Conservation (phyloP, 2,797 vertebrate species). For the Mus caroli region DNA sequence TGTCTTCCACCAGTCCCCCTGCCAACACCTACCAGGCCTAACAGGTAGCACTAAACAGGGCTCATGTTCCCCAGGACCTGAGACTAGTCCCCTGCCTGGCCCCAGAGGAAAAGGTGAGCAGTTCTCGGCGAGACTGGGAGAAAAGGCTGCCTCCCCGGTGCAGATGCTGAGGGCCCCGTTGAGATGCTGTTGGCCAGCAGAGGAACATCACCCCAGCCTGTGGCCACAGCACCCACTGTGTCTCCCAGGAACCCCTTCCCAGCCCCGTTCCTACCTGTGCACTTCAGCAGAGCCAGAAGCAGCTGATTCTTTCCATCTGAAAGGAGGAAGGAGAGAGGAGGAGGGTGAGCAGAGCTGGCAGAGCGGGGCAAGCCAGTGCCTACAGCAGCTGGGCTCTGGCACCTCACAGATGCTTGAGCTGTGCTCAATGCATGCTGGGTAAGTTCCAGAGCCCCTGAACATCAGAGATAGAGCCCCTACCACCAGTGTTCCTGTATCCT, state of each 20-base stretch:
- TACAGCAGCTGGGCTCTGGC: neutral
- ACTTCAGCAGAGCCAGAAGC: constrained; percentile 97
- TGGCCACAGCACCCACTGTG: rapidly evolving
- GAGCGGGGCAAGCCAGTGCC: neutral
- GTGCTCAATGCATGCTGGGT: neutral
- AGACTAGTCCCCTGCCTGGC: neutral
- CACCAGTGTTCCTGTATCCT: neutral
- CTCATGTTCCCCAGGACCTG: neutral
- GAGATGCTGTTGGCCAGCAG: neutral
- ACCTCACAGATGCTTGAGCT: rapidly evolving
- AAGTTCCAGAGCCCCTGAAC: neutral
- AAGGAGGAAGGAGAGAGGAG: constrained; percentile 74
- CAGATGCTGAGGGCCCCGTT: neutral
- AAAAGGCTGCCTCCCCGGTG: rapidly evolving
- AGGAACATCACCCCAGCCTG: neutral
- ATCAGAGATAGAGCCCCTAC: neutral
- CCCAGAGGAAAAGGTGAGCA: neutral
- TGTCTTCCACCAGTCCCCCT: neutral
- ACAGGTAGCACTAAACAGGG: neutral
- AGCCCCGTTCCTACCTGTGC: constrained; percentile 92
- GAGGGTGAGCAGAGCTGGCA: constrained; percentile 30
- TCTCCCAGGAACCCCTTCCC: neutral
- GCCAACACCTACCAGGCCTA: neutral
- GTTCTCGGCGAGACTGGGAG: neutral
- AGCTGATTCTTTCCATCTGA: constrained; percentile 99